Conservation (phyloP, 1,140 invertebrate species). For the Mya arenaria region DNA sequence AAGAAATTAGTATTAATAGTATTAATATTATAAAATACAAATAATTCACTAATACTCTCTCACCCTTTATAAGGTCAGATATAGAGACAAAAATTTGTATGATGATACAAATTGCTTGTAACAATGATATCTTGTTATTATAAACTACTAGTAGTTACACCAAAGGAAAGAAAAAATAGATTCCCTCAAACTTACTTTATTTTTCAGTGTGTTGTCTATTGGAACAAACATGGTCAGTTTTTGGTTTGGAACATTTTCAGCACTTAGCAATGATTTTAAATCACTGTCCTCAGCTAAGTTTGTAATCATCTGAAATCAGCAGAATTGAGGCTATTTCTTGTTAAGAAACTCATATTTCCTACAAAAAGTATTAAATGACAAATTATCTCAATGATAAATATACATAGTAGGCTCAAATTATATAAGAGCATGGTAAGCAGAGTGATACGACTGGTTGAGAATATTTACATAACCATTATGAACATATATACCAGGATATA, state of each 20-base stretch:
- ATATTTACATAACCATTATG: too few species aligned
- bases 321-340: background rate
- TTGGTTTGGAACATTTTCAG: too few species aligned
- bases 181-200: slow-evolving; percentile 4
- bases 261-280: background rate
- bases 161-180: background rate
- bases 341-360: background rate
- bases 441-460: too few species aligned
- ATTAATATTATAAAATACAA: background rate
- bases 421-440: too few species aligned
- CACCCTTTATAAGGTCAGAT: background rate
- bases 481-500: too few species aligned
- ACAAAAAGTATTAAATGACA: background rate
- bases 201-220: background rate
- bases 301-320: background rate
- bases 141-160: background rate
- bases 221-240: slow-evolving; percentile 20
- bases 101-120: background rate
- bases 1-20: too few species aligned
- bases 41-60: background rate
- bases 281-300: background rate
- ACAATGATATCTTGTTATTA: background rate
- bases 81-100: background rate
- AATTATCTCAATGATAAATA: background rate
- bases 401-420: background rate